Conservation (phyloP, 2,888 invertebrate species). For the Caenorhabditis sp. region DNA sequence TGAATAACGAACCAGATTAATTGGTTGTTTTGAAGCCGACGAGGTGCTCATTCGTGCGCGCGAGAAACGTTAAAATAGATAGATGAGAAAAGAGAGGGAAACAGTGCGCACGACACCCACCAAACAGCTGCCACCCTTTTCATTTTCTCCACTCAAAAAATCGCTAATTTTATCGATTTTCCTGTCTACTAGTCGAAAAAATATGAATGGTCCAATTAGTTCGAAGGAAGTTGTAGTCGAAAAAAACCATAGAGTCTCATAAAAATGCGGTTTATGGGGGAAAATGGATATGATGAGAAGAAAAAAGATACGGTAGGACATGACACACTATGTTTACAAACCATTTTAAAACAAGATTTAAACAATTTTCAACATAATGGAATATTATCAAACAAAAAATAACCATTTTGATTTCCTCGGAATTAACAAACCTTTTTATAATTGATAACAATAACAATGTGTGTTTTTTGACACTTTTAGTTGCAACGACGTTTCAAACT, state of each 20-base stretch:
- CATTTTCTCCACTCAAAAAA: not conserved
- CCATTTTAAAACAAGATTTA: not conserved
- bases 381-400: no score
- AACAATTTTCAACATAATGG: not conserved
- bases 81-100: constrained; percentile 8
- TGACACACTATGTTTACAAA: not conserved
- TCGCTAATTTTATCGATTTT: not conserved
- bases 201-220: not conserved
- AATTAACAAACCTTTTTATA: no score
- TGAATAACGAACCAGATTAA: not conserved
- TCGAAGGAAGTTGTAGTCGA: not conserved
- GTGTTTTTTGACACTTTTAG: no score
- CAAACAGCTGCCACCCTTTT: constrained; percentile 1
- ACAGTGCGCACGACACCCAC: not conserved
- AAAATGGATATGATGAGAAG: not conserved
- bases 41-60: constrained; percentile 2
- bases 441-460: no score
- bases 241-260: not conserved
- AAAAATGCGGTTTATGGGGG: not conserved
- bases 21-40: not conserved
- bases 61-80: constrained; percentile 21
- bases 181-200: not conserved
- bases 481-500: no score
- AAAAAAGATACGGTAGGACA: no score
- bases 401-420: no score